A percentile compares a stretch with the other conserved stretches of the same genome.
phyloP scores from a whole-genome alignment of 2,797 vertebrate species.

The Epinephelus malabaricus region DNA sequence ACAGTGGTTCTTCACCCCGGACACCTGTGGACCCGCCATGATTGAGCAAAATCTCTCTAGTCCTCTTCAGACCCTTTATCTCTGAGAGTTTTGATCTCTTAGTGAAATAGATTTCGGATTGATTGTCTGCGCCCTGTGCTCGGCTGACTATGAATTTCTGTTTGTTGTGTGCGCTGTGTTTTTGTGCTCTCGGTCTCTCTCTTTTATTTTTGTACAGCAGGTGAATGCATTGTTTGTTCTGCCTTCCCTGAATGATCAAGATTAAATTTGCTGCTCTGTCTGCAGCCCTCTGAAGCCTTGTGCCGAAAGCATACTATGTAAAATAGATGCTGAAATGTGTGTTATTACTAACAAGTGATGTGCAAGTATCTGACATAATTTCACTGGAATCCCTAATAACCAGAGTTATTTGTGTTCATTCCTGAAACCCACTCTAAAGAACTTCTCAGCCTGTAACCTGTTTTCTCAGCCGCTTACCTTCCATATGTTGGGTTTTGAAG shows the following conservation, averaged over 20 bases:
- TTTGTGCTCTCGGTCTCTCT: conserved; percentile 11
- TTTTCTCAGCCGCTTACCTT: conserved; percentile 47
- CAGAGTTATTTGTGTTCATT: conserved; percentile 23
- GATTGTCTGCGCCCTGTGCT: conserved; percentile 50
- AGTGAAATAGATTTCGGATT: conserved; percentile 61
- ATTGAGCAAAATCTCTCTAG: conserved; percentile 53
- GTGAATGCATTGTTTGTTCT: conserved; percentile 39
- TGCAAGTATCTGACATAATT: conserved; percentile 13
- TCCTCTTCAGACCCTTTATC: conserved; percentile 60
- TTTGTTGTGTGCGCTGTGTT: conserved; percentile 14
- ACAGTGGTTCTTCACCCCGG: conserved; percentile 31
- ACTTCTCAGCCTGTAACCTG: conserved; percentile 40
- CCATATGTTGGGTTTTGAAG: conserved; percentile 56
- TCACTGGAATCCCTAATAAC: conserved; percentile 33
- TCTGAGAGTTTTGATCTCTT: conserved; percentile 52
- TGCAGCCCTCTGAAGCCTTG: conserved; percentile 11
- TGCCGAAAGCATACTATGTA: conserved; percentile 13
- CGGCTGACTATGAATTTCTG: conserved; percentile 29
- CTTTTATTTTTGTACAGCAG: conserved; percentile 8
- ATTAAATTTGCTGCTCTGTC: conserved; percentile 31
- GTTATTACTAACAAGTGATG: conserved; percentile 31
- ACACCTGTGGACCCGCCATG: conserved; percentile 40
- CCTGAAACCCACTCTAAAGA: conserved; percentile 28
- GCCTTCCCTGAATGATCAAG: conserved; percentile 27
- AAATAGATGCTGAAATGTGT: conserved; percentile 14